Base-by-base conservation (phyloP, 2,113 vertebrate genomes). In the Cyanistes caeruleus region DNA sequence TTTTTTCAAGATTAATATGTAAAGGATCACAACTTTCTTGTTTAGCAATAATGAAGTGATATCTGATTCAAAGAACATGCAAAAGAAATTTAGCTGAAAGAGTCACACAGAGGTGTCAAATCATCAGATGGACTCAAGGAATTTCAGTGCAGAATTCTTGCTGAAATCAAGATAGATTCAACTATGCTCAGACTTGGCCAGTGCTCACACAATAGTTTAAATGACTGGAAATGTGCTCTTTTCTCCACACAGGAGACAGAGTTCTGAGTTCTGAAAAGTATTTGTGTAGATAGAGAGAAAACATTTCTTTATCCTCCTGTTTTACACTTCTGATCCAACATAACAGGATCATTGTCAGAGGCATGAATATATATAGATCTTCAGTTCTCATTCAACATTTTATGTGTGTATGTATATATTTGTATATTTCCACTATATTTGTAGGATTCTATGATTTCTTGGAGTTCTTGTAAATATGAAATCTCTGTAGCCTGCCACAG, bases 91-190 rank as follows among this genome's bases (percentile, higher is more conserved):
- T 37, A 81, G 15, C 10, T 63, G 53, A 84, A 89, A 39, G 41
- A 94, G 52, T 87, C 73, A 89, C 17, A 41, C 13, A 49, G 87
- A 95, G 52, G 77, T 87, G 73, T 95, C 60, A 92, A 91, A 92
- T 52, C 24, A 48, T 82, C 37, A 69, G 39, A 70, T 17, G 41
- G 22, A 76, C 28, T 80, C 62, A 93, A 83, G 14, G 27, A 63
- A 87, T 24, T 31, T 39, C 4, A 3, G 17, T 60, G 52, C 64
- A 75, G 87, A 87, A 63, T 84, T 95, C 44, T 92, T 35, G 11
- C 65, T 92, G 49, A 91, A 93, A 81, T 22, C 35, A 81, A 68
- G 68, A 55, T 2, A 52, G 33, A 67, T 52, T 68, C 73, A 91
- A 11, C 27, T 56, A 14, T 68, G 28, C 11, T 78, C 20, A 72